Percentiles rank a stretch among this genome's conserved stretches.
These are phyloP conservation scores for Montipora efflorescens DNA, from an alignment of 64 coral and sea anemone species.

Conservation along the genomic window DNA sequence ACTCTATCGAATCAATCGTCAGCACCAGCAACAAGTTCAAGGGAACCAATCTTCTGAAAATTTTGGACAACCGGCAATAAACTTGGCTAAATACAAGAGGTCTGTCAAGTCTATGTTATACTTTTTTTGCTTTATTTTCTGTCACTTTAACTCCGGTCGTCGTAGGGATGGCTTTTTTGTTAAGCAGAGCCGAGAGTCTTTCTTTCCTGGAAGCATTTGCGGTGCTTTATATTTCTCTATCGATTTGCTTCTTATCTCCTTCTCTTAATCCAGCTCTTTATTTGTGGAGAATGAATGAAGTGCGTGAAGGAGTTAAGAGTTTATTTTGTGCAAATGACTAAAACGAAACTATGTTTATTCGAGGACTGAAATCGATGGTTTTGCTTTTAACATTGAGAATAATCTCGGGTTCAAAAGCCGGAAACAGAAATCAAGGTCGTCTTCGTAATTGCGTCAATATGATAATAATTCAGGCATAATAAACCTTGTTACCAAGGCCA, in stretches of 20 bases:
- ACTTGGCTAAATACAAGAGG: not conserved
- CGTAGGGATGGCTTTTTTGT: not conserved
- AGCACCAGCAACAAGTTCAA: not conserved
- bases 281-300: conserved; percentile 1
- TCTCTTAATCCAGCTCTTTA: not conserved
- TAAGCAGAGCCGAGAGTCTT: not conserved
- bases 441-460: too few relatives aligned
- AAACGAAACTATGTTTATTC: too few relatives aligned
- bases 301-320: not conserved
- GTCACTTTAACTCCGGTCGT: not conserved
- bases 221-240: not conserved
- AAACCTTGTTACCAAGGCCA: too few relatives aligned
- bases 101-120: not conserved
- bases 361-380: too few relatives aligned
- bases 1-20: not conserved
- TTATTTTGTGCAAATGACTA: not conserved
- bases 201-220: not conserved
- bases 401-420: too few relatives aligned
- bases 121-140: not conserved
- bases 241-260: not conserved
- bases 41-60: not conserved
- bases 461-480: too few relatives aligned
- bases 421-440: too few relatives aligned
- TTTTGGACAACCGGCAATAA: not conserved
- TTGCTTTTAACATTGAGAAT: too few relatives aligned